phyloP scores from a whole-genome alignment of 2,888 invertebrate species.

The Boloria euphrosyne region DNA sequence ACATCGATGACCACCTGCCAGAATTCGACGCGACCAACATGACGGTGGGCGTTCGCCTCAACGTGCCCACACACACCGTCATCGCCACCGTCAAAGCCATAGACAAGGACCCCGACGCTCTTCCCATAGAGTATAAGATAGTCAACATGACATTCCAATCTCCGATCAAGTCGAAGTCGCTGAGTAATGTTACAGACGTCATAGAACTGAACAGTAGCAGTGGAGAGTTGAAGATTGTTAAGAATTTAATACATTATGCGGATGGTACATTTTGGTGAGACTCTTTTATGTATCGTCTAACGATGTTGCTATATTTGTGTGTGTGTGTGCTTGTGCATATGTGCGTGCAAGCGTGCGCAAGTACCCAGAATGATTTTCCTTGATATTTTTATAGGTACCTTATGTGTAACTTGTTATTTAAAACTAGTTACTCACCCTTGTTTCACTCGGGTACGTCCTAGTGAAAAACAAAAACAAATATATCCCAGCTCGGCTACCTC shows the following conservation, averaged over 20 bases:
- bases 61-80: constrained; percentile 87
- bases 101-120: constrained; percentile 86
- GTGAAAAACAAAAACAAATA: no score
- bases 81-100: constrained; percentile 85
- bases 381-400: no score
- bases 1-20: constrained; percentile 89
- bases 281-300: background rate
- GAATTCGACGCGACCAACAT: constrained; percentile 83
- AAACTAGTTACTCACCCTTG: no score
- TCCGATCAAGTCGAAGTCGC: constrained; percentile 69
- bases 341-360: no score
- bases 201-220: constrained; percentile 86
- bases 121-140: constrained; percentile 84
- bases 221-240: constrained; percentile 87
- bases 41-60: constrained; percentile 88
- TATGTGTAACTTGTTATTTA: no score
- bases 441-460: no score
- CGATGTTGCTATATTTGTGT: background rate
- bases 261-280: constrained; percentile 85
- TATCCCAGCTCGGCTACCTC: no score
- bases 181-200: constrained; percentile 74
- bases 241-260: constrained; percentile 84
- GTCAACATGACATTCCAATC: constrained; percentile 82
- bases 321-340: no score
- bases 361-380: no score